Base-by-base conservation (phyloP, 2,888 invertebrate species). In the Halictus ligatus region DNA sequence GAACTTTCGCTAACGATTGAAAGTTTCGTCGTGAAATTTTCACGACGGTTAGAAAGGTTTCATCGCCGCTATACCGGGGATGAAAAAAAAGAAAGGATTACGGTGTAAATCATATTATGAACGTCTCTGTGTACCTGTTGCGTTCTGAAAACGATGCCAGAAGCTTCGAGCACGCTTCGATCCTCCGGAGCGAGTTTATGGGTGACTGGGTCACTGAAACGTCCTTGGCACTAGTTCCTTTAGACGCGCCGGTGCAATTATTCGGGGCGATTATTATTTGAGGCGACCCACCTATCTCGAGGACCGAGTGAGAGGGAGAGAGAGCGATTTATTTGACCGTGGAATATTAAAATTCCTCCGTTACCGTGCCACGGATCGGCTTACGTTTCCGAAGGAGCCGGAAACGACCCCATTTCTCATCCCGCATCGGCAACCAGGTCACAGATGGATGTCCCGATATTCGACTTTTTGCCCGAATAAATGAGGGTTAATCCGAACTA, bases 321-420 rank as follows among this genome's bases (percentile, higher is more conserved):
- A 64, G 29, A 60, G 40, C 75, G 75, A 84, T 81, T 84, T 81
- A 78, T 78, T 35, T 60, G 71, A 48, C 71, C 58, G 50, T 64
- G 78, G 81, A 43, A 78, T 78, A 81, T 84, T 64, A 81, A 78
- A 84, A 84, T 78, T 81, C 77, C 50, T 54, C 50, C 18, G 48
- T 43, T 69, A 35, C 18, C 69, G 25, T 67, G 43, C 48, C 71
- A 40, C 21, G 29, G 21, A 84, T 84, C 81, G 81, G 78, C 84
- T 84, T 78, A 78, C 78, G 75, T 75, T 78, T 64, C 60, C n/a
- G 46, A 75, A 78, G 81, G 74, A 78, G 81, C 75, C 81, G 84
- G 82, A 76, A 85, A 40, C 79, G 85, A 76, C 82, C 85, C 40
- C 78, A 71, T 85, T 85, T 82, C 73, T 79, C 75, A 69, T 76